phyloP scores from a whole-genome alignment of 1,140 invertebrate species.

The Drosophila takahashii region DNA sequence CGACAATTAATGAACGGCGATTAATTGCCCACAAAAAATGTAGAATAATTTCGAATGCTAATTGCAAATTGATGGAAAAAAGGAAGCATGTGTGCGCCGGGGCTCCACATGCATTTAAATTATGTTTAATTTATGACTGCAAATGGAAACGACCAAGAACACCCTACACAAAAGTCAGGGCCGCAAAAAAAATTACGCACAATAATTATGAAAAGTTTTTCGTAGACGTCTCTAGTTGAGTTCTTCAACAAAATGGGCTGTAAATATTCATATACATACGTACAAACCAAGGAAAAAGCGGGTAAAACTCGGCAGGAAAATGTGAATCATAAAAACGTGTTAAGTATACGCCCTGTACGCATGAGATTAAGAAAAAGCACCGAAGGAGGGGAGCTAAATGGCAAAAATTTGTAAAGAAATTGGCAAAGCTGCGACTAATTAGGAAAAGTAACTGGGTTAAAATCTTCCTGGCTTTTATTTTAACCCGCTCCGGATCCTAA shows the following conservation, averaged over 20 bases:
- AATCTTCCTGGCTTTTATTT: constrained; percentile 18
- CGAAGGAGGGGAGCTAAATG: constrained; percentile 24
- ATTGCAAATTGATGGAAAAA: constrained; percentile 46
- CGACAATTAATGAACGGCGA: constrained; percentile 21
- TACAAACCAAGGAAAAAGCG: constrained; percentile 1
- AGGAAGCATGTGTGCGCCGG: constrained; percentile 25
- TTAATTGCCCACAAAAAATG: constrained; percentile 18
- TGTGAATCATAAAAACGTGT: constrained; percentile 50
- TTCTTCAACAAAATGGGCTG: constrained; percentile 8
- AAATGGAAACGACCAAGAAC: constrained; percentile 41
- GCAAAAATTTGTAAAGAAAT: constrained; percentile 54
- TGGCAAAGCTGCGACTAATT: constrained; percentile 50
- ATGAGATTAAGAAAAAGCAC: constrained; percentile 18
- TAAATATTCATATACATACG: constrained; percentile 1
- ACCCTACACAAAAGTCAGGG: constrained; percentile 4
- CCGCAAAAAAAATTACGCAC: constrained; percentile 3
- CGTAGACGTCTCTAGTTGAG: constrained; percentile 15
- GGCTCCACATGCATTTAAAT: constrained; percentile 71
- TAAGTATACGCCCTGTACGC: constrained; percentile 46
- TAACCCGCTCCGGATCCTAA: neutral
- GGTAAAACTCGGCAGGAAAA: constrained; percentile 26
- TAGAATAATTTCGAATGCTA: constrained; percentile 35
- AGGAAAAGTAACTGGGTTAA: constrained; percentile 52
- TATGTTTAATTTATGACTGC: constrained; percentile 67
- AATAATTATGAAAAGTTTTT: constrained; percentile 17